Evolutionary conservation across 2,888 invertebrate species (phyloP), one percentile per base, ranked within the genome.

Genomic region (Octodonta nipae): DNA sequence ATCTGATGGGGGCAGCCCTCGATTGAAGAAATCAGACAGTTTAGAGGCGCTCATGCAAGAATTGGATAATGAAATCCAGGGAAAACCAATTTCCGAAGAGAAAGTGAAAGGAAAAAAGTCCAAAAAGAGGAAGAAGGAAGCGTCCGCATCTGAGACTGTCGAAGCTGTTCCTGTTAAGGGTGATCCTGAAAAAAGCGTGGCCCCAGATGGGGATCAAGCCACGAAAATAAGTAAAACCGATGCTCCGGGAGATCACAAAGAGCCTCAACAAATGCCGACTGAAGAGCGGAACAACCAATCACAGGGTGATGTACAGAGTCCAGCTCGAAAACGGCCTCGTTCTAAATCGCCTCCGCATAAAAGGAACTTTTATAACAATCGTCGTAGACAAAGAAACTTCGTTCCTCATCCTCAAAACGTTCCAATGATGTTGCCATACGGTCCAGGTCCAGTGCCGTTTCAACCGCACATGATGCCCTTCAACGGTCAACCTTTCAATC

Each of bases 21-120:
- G 63, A 44, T 53, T 65, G 15, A 60, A 64, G 38, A 63, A 65
- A 34, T 57, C 65, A 28, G 62, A 61, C 40, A 68, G 68, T 45
- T 51, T 70, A 27, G 68, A 68, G 35, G 63, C 63, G 3, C 46
- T 70, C 16, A 67, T 70, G 62, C 58, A 66, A 32, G 67, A 69
- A 42, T 57, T 70, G 47, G 68, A 68, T 36, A 56, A 59, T 34
- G 68, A 68, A 49, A 66, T 68, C 42, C 55, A 55, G 35, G 54
- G 56, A 30, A 43, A 46, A 17, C 30, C 42, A 12, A 41, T 36
- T 29, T 10, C 16, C 35, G 13, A 13, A 10, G 45, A 43, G 30
- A 37, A 36, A 17, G 40, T 35, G 10, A 44, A 40, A 20, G 37
- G 38, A 15, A 46, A 40, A 20, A 47, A 49, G 28, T 30, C 29